These are phyloP conservation scores for Morone chrysops DNA, from an alignment of 2,113 vertebrate species.

Conservation along the genomic window DNA sequence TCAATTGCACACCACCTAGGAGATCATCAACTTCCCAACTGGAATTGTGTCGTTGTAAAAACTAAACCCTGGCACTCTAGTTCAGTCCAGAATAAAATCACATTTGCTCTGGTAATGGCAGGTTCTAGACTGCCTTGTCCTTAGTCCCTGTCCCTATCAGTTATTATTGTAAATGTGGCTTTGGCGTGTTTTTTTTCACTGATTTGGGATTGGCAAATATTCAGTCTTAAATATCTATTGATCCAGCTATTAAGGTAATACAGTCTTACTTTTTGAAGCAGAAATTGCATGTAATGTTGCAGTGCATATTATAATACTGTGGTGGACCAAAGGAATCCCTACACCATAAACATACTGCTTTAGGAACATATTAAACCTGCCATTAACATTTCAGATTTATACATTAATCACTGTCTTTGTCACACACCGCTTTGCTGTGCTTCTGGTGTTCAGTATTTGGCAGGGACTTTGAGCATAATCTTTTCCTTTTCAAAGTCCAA, in stretches of 20 bases:
- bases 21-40: slow-evolving; percentile 55
- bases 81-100: slow-evolving; percentile 14
- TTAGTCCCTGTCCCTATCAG: background rate
- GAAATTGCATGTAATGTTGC: background rate
- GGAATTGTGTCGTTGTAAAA: slow-evolving; percentile 35
- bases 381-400: background rate
- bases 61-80: slow-evolving; percentile 16
- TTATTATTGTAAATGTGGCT: background rate
- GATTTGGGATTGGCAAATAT: background rate
- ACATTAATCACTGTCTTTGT: background rate
- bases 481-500: background rate
- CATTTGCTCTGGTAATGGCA: slow-evolving; percentile 21
- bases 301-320: background rate
- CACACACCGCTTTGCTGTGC: background rate
- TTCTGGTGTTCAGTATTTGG: background rate
- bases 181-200: no score
- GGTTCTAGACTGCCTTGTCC: slow-evolving; percentile 9
- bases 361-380: background rate
- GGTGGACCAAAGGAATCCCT: background rate
- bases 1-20: slow-evolving; percentile 55
- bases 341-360: background rate
- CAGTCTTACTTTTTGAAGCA: slow-evolving; percentile 5
- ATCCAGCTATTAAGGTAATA: slow-evolving; percentile 29
- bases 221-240: slow-evolving; percentile 37
- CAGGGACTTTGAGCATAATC: background rate